Evolutionary conservation across 1,140 invertebrate species (phyloP), one percentile per base, ranked within the genome.

Genomic region (Thaumetopoea pityocampa): DNA sequence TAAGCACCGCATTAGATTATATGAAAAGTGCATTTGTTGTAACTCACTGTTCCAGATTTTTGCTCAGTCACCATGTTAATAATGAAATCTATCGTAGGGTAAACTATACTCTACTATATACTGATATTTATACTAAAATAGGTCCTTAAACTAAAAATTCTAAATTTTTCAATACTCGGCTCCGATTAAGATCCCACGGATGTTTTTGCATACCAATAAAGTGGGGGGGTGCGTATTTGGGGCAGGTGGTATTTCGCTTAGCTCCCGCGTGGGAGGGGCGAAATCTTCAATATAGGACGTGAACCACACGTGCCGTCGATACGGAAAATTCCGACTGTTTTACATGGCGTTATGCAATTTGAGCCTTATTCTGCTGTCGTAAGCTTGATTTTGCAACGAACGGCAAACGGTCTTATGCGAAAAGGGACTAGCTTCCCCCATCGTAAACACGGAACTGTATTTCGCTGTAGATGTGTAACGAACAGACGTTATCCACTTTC

Each of bases 211-310:
- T 68, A 51, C 42, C 53, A 58, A 66, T 64, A 66, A 50, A 57
- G 48, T 47, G 49, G 49, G 36, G 47, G n/a, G n/a, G 44, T 37
- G 48, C 38, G 49, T 68, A 70, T 71, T 70, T 63, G 69, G 47
- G 63, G 59, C 69, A 69, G 65, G 73, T 71, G 71, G 67, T 71
- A 79, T 73, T 66, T 71, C 51, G 71, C 70, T 69, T 67, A 46
- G 47, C 58, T 38, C 55, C 60, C 53, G 9, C 38, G 57, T 59
- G 56, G 63, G 62, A 59, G 67, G 66, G 50, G 60, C 54, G 44
- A 51, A 42, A 52, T 58, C 59, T 57, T 71, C 67, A 68, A 78
- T 78, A 78, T 70, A 76, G 62, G 63, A 63, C 50, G 45, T 72
- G 67, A 57, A 65, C 63, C 71, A 74, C 66, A 74, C 67, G 70